These are phyloP conservation scores for Zaprionus ghesquierei DNA, from an alignment of 1,140 invertebrate genomes.

Conservation along the genomic window DNA sequence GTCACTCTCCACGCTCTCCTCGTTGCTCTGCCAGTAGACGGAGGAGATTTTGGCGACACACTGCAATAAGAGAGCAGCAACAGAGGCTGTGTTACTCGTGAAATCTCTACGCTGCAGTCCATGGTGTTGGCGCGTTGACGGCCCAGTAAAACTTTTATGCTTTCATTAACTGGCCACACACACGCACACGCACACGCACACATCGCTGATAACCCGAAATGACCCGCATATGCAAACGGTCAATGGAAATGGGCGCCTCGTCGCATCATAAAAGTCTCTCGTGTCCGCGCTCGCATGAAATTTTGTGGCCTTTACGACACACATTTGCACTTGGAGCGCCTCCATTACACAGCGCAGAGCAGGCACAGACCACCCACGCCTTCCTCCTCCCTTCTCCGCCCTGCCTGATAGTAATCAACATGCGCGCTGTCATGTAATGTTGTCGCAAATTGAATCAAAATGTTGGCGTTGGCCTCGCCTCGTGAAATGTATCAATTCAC, in stretches of 20 bases:
- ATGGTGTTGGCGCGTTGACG: conserved; percentile 44
- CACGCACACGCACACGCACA: conserved; percentile 20
- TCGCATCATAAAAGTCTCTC: conserved; percentile 52
- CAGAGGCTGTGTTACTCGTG: conserved; percentile 26
- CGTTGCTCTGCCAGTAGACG: conserved; percentile 92
- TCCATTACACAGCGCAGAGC: background rate
- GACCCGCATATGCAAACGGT: conserved; percentile 65
- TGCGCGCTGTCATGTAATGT: conserved; percentile 76
- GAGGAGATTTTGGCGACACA: conserved; percentile 93
- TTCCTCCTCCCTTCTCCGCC: background rate
- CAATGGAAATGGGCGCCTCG: conserved; percentile 10
- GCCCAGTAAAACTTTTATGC: conserved; percentile 75
- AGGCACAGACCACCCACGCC: background rate
- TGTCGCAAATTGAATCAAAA: conserved; percentile 76
- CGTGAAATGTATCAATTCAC: conserved; percentile 68
- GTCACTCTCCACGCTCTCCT: conserved; percentile 90
- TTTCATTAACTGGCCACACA: conserved; percentile 69
- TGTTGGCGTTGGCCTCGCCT: conserved; percentile 30
- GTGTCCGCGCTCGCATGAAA: conserved; percentile 58
- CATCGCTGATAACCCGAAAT: conserved; percentile 60
- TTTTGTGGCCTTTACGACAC: conserved; percentile 77
- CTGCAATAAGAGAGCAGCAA: conserved; percentile 65
- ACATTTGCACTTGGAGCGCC: conserved; percentile 59
- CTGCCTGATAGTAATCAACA: conserved; percentile 71
- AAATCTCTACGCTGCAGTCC: conserved; percentile 57